Conservation (phyloP, 2,797 vertebrate species). For the Luscinia luscinia region DNA sequence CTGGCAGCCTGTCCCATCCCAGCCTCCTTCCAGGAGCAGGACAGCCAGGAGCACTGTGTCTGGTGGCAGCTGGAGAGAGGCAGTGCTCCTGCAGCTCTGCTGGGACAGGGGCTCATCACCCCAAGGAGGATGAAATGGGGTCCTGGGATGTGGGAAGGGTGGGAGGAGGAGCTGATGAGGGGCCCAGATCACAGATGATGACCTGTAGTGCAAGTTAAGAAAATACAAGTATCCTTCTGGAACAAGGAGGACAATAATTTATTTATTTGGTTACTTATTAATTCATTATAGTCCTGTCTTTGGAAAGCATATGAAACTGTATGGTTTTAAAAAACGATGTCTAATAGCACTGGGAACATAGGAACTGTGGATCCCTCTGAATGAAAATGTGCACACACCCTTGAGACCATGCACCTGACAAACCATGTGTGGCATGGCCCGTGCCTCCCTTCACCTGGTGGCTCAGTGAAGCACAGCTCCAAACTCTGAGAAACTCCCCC, state of each 20-base stretch:
- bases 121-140: not conserved
- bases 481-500: not conserved
- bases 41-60: accelerated
- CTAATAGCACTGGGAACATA: not conserved
- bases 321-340: not conserved
- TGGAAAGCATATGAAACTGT: not conserved
- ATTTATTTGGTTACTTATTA: not conserved
- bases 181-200: not conserved
- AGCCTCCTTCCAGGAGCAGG: not conserved
- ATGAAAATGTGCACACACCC: not conserved
- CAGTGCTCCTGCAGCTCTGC: not conserved
- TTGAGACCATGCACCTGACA: not conserved
- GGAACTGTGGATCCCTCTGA: not conserved
- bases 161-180: accelerated
- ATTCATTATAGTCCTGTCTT: not conserved
- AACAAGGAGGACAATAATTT: not conserved
- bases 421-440: accelerated
- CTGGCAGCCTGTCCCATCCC: not conserved
- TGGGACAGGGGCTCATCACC: not conserved
- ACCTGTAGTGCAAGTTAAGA: not conserved
- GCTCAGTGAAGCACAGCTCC: not conserved
- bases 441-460: not conserved
- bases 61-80: not conserved
- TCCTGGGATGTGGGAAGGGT: not conserved
- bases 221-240: not conserved